These are phyloP conservation scores for Cerastis leucographa DNA, from an alignment of 2,888 invertebrate species.

Conservation along the genomic window DNA sequence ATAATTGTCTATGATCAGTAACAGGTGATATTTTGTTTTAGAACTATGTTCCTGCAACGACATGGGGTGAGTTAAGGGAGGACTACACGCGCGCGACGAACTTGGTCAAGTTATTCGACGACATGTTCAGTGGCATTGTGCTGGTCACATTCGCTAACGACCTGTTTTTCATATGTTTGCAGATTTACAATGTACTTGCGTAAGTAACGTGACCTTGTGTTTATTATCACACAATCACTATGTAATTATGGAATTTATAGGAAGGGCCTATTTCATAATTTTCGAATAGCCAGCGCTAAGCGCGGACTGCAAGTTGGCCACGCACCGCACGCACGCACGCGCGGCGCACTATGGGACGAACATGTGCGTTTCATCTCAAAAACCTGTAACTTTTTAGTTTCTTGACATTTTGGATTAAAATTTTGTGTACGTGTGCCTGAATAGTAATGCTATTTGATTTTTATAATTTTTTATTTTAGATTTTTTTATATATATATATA, in stretches of 20 bases:
- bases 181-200: constrained; percentile 92
- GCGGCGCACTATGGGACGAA: not conserved
- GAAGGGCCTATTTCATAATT: too few species aligned
- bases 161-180: constrained; percentile 93
- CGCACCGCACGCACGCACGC: too few species aligned
- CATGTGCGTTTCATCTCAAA: not conserved
- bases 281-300: too few species aligned
- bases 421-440: not conserved
- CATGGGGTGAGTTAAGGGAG: constrained; percentile 84
- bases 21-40: constrained; percentile 53
- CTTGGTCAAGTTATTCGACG: constrained; percentile 90
- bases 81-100: constrained; percentile 91
- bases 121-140: constrained; percentile 90
- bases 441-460: not conserved
- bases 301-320: too few species aligned
- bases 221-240: not conserved
- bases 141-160: constrained; percentile 92
- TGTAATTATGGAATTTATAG: not conserved
- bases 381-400: not conserved
- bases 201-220: constrained; percentile 77
- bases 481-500: too few species aligned
- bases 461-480: too few species aligned
- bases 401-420: constrained; percentile 2
- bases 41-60: constrained; percentile 70
- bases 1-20: too few species aligned